A percentile compares a stretch with the other conserved stretches of the same genome.
These are phyloP conservation scores for Myotis brandtii DNA, from an alignment of 2,113 vertebrate genomes.

Conservation along the genomic window DNA sequence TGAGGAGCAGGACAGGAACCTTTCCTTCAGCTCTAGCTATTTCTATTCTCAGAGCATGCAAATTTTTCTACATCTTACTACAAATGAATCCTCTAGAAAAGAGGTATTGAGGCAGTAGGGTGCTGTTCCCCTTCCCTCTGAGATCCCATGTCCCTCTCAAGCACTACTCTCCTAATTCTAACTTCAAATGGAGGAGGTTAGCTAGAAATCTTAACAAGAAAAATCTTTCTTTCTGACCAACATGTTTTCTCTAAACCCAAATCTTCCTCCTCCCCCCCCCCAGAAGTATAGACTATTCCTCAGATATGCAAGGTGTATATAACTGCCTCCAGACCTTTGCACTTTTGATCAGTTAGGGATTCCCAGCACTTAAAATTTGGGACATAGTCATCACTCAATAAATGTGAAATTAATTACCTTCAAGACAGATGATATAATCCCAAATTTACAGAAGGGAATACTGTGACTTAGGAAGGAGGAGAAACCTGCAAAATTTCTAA, in stretches of 20 bases:
- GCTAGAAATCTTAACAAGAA: not conserved
- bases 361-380: not conserved
- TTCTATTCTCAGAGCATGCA: not conserved
- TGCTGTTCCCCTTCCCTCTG: not conserved
- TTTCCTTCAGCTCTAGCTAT: not conserved
- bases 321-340: not conserved
- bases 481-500: not conserved
- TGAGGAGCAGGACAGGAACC: not conserved
- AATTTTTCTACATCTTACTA: not conserved
- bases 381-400: not conserved
- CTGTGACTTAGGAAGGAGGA: not conserved
- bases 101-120: not conserved
- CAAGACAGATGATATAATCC: not conserved
- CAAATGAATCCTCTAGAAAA: not conserved
- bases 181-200: not conserved
- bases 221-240: not conserved
- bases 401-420: not conserved
- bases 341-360: not conserved
- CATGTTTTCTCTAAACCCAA: not conserved
- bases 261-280: not conserved
- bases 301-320: not conserved
- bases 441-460: conserved; percentile 6
- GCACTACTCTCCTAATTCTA: not conserved
- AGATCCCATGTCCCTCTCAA: not conserved
- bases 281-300: not conserved